Evolutionary conservation across 2,888 invertebrate genomes (phyloP), one percentile per base, ranked within the genome.

Genomic region (Oegoconia quadripuncta): DNA sequence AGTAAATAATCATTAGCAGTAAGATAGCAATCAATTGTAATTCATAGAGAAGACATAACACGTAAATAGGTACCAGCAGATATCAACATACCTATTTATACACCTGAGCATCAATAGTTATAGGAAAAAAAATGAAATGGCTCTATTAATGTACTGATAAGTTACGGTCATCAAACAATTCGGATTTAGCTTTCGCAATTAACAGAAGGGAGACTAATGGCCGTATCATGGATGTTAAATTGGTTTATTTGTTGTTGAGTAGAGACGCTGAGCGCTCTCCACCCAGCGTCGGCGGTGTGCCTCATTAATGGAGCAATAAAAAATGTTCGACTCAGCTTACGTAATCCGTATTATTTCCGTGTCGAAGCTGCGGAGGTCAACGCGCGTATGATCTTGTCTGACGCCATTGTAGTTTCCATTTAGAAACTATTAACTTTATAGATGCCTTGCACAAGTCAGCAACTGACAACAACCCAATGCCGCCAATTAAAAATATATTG

Each of bases 261-360:
- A 16, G 41, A 37, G 54, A 71, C 69, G 69, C 72, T n/a, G n/a
- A 22, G 11, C n/a, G 15, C n/a, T 77, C 70, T 78, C 78, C 81
- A 83, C 82, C 82, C 82, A 72, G 57, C 63, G 67, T 59, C 64
- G 71, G 64, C 74, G 64, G 73, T 70, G 83, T 80, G 84, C 86
- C 83, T 84, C 83, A 79, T 84, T 83, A 81, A 83, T 83, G 71
- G 79, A 74, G 80, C 77, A 81, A 83, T 86, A 86, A 86, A 86
- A 86, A 86, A 83, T 77, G 79, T 81, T 84, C 83, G 84, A 80
- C 81, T 79, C 62, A 61, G 75, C 81, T 86, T 86, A 84, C 86
- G 86, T 83, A 84, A 84, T 76, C 74, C 72, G 69, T 79, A 77
- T 80, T 82, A 83, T 87, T 84, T 86, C 86, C 86, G 82, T 76